Evolutionary conservation across 2,888 invertebrate species (phyloP).

Genomic region (Diarsia mendica): DNA sequence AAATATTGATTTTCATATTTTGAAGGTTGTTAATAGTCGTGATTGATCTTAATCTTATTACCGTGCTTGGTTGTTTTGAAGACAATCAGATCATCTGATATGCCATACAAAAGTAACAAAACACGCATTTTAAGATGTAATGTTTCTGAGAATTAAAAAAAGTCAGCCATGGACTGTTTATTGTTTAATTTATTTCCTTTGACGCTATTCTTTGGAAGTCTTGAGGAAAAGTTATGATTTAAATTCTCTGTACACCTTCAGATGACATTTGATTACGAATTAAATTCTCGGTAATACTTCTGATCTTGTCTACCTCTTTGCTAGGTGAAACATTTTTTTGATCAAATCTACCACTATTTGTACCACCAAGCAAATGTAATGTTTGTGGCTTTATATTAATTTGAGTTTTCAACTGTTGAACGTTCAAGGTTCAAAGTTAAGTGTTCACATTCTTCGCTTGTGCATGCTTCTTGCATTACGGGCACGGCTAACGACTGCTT

Average conservation of each 20-base stretch:
- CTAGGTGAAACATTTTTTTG: not conserved
- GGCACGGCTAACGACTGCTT: slow-evolving; percentile 35
- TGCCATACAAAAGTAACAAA: not conserved
- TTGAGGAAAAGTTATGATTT: slow-evolving; percentile 24
- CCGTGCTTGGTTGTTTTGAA: slow-evolving; percentile 9
- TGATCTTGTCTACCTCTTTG: not conserved
- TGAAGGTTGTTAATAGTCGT: slow-evolving; percentile 40
- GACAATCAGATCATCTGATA: slow-evolving; percentile 51
- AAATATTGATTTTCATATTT: slow-evolving; percentile 33
- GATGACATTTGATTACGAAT: slow-evolving; percentile 34
- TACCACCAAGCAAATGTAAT: not conserved
- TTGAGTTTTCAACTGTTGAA: slow-evolving; percentile 13
- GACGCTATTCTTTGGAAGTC: slow-evolving; percentile 21
- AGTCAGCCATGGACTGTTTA: slow-evolving; percentile 5
- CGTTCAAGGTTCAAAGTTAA: slow-evolving; percentile 40
- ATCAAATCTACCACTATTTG: not conserved
- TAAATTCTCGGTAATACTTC: slow-evolving; percentile 7
- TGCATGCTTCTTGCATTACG: slow-evolving; percentile 33
- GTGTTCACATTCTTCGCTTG: slow-evolving; percentile 31
- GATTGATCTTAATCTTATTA: slow-evolving; percentile 45
- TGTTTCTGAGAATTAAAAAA: slow-evolving; percentile 40
- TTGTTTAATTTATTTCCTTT: slow-evolving; percentile 14
- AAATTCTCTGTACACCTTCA: slow-evolving; percentile 4
- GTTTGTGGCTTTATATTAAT: slow-evolving; percentile 1
- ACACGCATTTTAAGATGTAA: slow-evolving; percentile 7